Conservation (phyloP, 2,888 invertebrate genomes). For the Oegoconia quadripuncta region DNA sequence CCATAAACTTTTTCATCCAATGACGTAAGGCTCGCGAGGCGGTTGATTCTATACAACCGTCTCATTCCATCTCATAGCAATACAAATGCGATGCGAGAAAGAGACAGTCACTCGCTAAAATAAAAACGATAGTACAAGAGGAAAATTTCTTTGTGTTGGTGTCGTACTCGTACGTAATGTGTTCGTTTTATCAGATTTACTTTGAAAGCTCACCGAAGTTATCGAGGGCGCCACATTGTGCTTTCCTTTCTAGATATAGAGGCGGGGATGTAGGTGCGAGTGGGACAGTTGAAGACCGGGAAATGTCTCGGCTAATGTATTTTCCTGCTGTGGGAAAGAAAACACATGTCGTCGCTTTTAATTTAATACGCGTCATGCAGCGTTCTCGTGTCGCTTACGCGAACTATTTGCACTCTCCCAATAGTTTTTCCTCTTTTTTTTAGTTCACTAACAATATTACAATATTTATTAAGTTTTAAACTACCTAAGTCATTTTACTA, state of each 20-base stretch:
- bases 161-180: conserved; percentile 73
- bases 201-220: conserved; percentile 75
- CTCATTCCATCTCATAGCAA: conserved; percentile 36
- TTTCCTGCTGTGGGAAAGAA: conserved; percentile 79
- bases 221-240: conserved; percentile 59
- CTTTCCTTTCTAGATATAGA: conserved; percentile 36
- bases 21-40: conserved; percentile 37
- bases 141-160: conserved; percentile 73
- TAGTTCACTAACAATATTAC: no score
- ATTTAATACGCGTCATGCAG: conserved; percentile 78
- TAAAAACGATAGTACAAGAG: conserved; percentile 39
- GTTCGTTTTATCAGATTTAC: conserved; percentile 77
- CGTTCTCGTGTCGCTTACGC: conserved; percentile 53
- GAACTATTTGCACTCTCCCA: conserved; percentile 18
- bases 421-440: conserved; percentile 7
- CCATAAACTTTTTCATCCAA: conserved; percentile 67
- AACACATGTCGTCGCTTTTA: conserved; percentile 78
- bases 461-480: no score
- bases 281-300: conserved; percentile 49
- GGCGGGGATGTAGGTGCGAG: conserved; percentile 28
- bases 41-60: conserved; percentile 28
- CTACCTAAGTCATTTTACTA: no score
- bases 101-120: conserved; percentile 26
- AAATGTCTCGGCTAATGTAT: conserved; percentile 76
- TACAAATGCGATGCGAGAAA: conserved; percentile 22